Evolutionary conservation across 1,140 invertebrate species (phyloP).

Genomic region (Diprion similis): DNA sequence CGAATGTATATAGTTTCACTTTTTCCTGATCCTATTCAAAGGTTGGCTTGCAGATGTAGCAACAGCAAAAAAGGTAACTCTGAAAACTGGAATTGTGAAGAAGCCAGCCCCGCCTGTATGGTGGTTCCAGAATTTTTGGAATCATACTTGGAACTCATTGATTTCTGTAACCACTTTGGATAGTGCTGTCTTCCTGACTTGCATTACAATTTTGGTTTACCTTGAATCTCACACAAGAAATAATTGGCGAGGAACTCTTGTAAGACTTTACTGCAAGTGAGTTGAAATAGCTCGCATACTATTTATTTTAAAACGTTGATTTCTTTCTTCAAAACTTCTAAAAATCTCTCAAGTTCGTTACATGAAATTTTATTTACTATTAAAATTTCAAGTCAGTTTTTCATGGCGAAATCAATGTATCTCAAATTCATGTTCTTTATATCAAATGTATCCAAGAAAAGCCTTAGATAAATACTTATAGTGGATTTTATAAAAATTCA

Average conservation of each 20-base stretch:
- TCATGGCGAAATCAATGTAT: too few species aligned
- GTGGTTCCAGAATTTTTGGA: slow-evolving; percentile 11
- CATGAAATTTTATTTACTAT: too few species aligned
- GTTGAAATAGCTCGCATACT: neutral
- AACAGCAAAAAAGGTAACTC: slow-evolving; percentile 11
- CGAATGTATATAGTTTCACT: slow-evolving; percentile 3
- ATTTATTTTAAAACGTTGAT: too few species aligned
- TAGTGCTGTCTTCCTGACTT: slow-evolving; percentile 12
- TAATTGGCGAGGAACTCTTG: neutral
- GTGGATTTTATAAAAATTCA: neutral
- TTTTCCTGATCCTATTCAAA: slow-evolving; percentile 3
- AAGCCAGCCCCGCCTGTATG: neutral
- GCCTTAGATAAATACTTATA: neutral
- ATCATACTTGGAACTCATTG: slow-evolving; percentile 19
- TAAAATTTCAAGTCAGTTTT: too few species aligned
- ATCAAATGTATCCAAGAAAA: neutral
- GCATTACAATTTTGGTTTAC: slow-evolving; percentile 16
- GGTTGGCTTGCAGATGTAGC: slow-evolving; percentile 20
- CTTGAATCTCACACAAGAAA: slow-evolving; percentile 15
- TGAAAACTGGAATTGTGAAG: slow-evolving; percentile 2
- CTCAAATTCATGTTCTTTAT: too few species aligned
- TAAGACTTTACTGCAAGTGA: neutral
- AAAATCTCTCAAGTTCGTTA: too few species aligned
- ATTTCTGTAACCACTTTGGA: slow-evolving; percentile 11
- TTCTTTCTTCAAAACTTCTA: too few species aligned